phyloP scores from a whole-genome alignment of 2,113 vertebrate species.

The Okapia johnstoni region DNA sequence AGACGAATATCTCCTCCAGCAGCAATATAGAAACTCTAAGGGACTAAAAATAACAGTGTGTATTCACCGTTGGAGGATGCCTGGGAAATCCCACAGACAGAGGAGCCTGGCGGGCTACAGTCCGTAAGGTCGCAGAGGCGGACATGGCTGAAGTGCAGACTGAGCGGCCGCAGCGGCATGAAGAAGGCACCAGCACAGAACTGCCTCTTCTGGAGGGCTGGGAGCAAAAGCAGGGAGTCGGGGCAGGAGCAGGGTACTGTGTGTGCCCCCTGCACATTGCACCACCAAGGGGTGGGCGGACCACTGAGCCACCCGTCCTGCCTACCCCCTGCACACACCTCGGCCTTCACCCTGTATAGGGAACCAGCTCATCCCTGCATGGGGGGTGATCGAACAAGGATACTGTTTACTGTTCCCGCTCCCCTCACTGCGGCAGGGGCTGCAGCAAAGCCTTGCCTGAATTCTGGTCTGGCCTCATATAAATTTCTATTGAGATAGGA shows the following conservation, averaged over 20 bases:
- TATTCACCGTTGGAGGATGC: background rate
- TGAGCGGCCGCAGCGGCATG: background rate
- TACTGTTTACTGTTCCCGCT: background rate
- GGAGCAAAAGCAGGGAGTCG: background rate
- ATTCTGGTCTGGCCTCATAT: background rate
- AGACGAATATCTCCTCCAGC: background rate
- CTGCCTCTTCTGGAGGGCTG: background rate
- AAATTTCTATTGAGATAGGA: background rate
- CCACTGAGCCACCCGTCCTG: background rate
- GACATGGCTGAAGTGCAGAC: background rate
- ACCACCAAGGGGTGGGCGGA: background rate
- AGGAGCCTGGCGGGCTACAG: background rate
- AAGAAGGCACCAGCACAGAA: background rate
- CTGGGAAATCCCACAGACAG: background rate
- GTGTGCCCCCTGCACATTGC: background rate
- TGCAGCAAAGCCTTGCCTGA: background rate
- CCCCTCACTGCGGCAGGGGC: background rate
- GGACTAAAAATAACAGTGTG: background rate
- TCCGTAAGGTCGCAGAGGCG: fast-evolving
- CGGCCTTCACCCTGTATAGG: background rate
- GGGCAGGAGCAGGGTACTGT: background rate
- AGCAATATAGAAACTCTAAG: background rate
- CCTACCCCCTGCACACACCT: background rate
- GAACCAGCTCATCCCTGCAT: background rate
- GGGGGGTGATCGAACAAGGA: fast-evolving